Evolutionary conservation across 1,140 invertebrate genomes (phyloP), one percentile per base, ranked within the genome.

Genomic region (Euura lappo): DNA sequence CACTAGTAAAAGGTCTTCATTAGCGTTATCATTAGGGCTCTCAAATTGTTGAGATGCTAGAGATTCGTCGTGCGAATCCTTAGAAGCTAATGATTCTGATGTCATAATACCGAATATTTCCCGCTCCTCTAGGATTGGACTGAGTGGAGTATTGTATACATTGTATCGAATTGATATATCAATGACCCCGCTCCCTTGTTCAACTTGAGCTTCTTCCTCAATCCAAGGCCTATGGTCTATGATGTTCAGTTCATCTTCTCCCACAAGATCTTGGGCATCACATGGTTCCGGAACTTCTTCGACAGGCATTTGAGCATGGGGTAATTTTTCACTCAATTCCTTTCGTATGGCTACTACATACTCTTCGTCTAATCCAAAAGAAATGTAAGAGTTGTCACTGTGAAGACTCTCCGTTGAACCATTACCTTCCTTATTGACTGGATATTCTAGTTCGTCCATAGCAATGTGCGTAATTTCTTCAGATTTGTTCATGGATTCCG

Each of bases 281-380:
- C 79, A 79, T 0, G 77, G 75, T 65, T 88, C 86, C 42, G 82
- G 75, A n/a, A 82, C 75, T 70, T 87, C 85, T 4, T 87, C 74
- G 10, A 88, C 79, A 4, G 83, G 75, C 83, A 92, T 91, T 79
- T 93, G 92, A 6, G 91, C 92, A 75, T 91, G 87, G 64, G 93
- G 92, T 72, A 94, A 84, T 84, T 94, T 94, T 68, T 92, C 89
- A 77, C 90, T 87, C 65, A 94, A 82, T 82, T 94, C 93, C 78
- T 92, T 93, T 75, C 93, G 84, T 72, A 94, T 89, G 2, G 92
- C 92, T 13, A 91, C 88, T 74, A 93, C 91, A 79, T 92, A 91
- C 77, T 93, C 93, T 76, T 93, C 92, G 79, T 94, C 92, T 70
- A 93, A 87, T 44, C 87, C 87, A 74, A 91, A 91, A 2, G 89